Evolutionary conservation across 2,113 vertebrate genomes (phyloP).

Genomic region (Ciconia maguari): DNA sequence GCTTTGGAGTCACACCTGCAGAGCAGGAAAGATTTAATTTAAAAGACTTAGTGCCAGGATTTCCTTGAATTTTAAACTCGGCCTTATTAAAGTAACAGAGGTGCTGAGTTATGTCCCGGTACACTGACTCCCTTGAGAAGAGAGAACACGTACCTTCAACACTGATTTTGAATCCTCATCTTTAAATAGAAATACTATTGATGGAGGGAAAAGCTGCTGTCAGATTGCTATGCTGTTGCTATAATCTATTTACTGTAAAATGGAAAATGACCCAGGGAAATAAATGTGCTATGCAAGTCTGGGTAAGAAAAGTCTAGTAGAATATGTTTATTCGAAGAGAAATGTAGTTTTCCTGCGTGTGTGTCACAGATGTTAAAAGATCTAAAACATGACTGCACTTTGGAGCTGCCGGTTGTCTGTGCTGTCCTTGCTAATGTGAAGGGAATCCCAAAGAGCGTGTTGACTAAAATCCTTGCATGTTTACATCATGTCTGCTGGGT

Average conservation of each 20-base stretch:
- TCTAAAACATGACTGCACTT: neutral
- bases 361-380: neutral
- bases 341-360: neutral
- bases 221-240: constrained; percentile 13
- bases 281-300: constrained; percentile 22
- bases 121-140: neutral
- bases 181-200: constrained; percentile 55
- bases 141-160: neutral
- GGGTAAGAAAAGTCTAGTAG: constrained; percentile 9
- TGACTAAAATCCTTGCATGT: neutral
- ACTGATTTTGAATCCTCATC: neutral
- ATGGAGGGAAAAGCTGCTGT: constrained; percentile 35
- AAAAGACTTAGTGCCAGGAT: neutral
- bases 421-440: neutral
- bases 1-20: neutral
- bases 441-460: neutral
- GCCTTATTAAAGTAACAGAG: neutral
- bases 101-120: neutral
- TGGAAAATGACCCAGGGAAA: constrained; percentile 68
- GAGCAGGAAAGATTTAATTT: neutral
- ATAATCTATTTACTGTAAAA: constrained; percentile 52
- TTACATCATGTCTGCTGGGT: neutral
- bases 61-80: neutral
- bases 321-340: constrained; percentile 17
- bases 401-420: neutral